Evolutionary conservation across 2,797 vertebrate species (phyloP).

Genomic region (Ctenopoma kingsleyae): DNA sequence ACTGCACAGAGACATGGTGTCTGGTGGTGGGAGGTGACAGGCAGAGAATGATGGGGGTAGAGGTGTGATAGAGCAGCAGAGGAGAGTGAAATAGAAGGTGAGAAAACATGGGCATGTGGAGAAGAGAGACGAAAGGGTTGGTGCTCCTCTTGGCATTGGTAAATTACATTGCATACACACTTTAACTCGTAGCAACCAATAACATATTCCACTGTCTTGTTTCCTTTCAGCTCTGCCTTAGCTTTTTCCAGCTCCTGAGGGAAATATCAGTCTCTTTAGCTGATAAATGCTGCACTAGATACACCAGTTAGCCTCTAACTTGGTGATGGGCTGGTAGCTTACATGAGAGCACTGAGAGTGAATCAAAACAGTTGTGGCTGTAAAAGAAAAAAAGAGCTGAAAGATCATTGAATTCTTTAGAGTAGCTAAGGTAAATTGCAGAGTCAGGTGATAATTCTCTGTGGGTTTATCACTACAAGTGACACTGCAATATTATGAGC

Average conservation of each 20-base stretch:
- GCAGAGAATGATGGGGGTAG: constrained; percentile 69
- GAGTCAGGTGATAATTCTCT: neutral
- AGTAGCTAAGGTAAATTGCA: neutral
- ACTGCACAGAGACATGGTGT: constrained; percentile 76
- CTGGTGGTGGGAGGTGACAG: constrained; percentile 77
- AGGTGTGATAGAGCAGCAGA: constrained; percentile 70
- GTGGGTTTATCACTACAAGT: neutral
- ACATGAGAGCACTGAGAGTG: neutral
- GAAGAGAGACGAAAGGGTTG: constrained; percentile 23
- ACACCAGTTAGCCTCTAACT: neutral
- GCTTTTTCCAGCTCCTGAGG: neutral
- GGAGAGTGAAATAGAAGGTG: constrained; percentile 65
- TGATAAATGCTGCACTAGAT: neutral
- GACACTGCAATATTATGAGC: neutral
- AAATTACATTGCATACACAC: constrained; percentile 9
- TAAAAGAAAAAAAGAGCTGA: constrained; percentile 15
- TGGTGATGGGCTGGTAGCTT: neutral
- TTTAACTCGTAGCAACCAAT: constrained; percentile 1
- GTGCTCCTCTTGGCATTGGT: constrained; percentile 22
- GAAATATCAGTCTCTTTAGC: neutral
- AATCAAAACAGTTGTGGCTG: neutral
- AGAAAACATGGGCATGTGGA: constrained; percentile 66
- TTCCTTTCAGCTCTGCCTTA: constrained; percentile 3
- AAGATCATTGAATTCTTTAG: constrained; percentile 10
- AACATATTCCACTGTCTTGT: neutral